Base-by-base conservation (phyloP, 2,113 vertebrate genomes). In the Sapayoa aenigma region DNA sequence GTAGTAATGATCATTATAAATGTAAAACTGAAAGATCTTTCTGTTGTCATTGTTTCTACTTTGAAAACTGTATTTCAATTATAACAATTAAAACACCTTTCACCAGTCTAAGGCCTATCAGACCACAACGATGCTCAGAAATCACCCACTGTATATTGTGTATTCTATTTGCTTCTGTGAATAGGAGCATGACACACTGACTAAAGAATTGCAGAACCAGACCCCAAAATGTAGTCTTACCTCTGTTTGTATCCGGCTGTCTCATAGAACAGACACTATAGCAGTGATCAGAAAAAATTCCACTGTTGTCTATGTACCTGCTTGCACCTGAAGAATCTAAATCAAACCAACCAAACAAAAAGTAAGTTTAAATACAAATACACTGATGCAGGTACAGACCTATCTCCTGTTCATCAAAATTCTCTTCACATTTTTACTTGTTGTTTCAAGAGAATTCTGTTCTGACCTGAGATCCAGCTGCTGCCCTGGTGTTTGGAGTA, bases 211-310 rank as follows among this genome's bases (percentile, higher is more conserved):
- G 33, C 35, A 83, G 27, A 74, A 90, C 12, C 74, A 60, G 46
- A 50, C 6, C 23, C 17, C n/a, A 76, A 25, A 68, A 81, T 2
- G 6, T 1, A 37, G 4, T 37, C 94, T 96, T 97, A 98, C 98
- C 98, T 98, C 98, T 98, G 91, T 87, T 98, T 47, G 60, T 78
- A 71, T 98, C 98, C 71, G 97, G 97, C 72, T 98, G 98, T 94
- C 97, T 98, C 96, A 98, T 98, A 78, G 98, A 98, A 94, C 98
- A 98, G 80, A 98, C 98, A 5, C 98, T 98, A 1, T 98, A 98
- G 96, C 98, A 98, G 94, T 98, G 98, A 71, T 98, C 98, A 82
- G 98, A 98, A 96, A 98, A 98, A 93, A 98, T 98, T 12, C 98
- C 98, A 96, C 95, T 98, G 87, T 98, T 98, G 94, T 98, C 98